Evolutionary conservation across 2,113 vertebrate genomes (phyloP), one percentile per base, ranked within the genome.

Genomic region (Microcebus ravelobensis): DNA sequence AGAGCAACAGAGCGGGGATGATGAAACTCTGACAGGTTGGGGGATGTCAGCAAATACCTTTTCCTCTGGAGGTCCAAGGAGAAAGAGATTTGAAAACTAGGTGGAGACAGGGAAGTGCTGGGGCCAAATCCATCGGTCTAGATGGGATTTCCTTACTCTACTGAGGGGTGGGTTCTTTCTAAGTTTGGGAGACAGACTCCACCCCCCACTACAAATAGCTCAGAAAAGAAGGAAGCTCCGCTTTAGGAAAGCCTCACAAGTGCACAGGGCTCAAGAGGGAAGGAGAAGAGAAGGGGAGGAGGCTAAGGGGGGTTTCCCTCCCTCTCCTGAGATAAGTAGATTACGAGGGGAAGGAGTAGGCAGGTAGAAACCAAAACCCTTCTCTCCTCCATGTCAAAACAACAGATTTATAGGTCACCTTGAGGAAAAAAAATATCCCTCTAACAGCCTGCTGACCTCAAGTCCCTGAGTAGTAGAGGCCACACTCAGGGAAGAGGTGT

Each of bases 371-470:
- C 65, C 80, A 96, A 95, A 96, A 88, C 61, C 34, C 77, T 96
- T 70, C 67, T 77, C n/a, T 81, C 65, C 45, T 86, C 39, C 68
- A 52, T 76, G 65, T 81, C 67, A 84, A 57, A 96, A 50, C 68
- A 85, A 80, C 36, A 94, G 67, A 92, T 85, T 94, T 90, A 87
- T 29, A 97, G 91, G 93, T 96, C 77, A 90, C 50, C 82, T 65
- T 74, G 36, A 25, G 23, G 45, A 3, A 12, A 42, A 20, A 55
- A 48, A 77, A 59, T 21, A 89, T 55, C 57, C 36, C 29, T 52
- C 36, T n/a, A 71, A 87, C 18, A 95, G 80, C 29, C 76, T 86
- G 74, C 39, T 70, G 73, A 87, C 20, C 73, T 91, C 81, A 84
- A 87, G 27, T 80, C 21, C n/a, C 55, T 55, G 31, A 48, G n/a